Percentiles rank a stretch among this genome's conserved stretches.
Evolutionary conservation across 2,797 vertebrate genomes (phyloP).

Genomic region (Hypotaenidia philippensis): DNA sequence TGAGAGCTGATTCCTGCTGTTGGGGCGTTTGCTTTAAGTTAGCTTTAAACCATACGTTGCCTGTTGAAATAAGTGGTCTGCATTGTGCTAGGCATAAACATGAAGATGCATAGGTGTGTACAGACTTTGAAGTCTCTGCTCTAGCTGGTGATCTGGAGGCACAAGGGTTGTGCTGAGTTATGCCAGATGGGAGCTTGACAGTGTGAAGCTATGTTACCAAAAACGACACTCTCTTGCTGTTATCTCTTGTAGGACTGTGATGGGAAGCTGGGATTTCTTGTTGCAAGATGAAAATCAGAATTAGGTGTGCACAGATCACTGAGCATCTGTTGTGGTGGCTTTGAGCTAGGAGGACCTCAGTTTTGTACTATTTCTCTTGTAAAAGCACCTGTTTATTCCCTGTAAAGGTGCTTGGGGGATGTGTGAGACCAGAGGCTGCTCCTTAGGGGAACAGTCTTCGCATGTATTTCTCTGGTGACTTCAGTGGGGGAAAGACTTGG

Average conservation of each 20-base stretch:
- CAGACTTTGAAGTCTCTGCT: not conserved
- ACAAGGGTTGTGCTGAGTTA: not conserved
- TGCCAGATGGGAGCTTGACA: not conserved
- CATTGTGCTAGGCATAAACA: not conserved
- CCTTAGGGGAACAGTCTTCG: not conserved
- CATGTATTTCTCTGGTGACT: not conserved
- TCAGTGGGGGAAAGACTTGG: not conserved
- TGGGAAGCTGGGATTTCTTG: not conserved
- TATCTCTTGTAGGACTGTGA: not conserved
- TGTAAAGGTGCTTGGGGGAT: not conserved
- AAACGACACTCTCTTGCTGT: not conserved
- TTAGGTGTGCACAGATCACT: not conserved
- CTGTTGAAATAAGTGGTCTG: not conserved
- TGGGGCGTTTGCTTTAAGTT: not conserved
- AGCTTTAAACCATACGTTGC: not conserved
- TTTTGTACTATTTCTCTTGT: not conserved
- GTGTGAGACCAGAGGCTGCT: not conserved
- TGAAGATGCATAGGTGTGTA: not conserved
- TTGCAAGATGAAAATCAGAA: not conserved
- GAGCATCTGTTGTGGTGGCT: not conserved
- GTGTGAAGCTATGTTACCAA: not conserved
- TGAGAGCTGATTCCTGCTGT: not conserved
- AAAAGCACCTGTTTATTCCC: not conserved
- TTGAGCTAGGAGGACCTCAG: not conserved
- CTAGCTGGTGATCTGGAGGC: not conserved